Conservation (phyloP, 1,140 invertebrate species). For the Heliconius melpomene region DNA sequence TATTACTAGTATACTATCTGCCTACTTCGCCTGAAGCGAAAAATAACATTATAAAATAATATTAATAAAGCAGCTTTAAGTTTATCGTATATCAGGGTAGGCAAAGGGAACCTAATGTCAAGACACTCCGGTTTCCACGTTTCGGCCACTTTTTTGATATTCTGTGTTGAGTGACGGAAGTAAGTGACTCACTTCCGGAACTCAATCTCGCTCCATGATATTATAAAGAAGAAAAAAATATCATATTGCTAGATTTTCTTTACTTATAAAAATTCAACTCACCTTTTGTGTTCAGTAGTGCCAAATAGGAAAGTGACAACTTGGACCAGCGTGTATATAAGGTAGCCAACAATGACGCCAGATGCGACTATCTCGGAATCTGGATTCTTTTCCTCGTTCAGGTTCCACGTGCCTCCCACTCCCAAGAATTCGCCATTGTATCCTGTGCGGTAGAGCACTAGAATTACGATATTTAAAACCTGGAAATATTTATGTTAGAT, state of each 20-base stretch:
- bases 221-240: too few relatives aligned
- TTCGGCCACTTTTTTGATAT: too few relatives aligned
- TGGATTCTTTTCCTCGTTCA: conserved; percentile 92
- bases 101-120: not conserved
- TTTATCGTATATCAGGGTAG: not conserved
- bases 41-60: too few relatives aligned
- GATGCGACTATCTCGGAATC: conserved; percentile 92
- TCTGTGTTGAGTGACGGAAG: too few relatives aligned
- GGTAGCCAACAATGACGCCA: conserved; percentile 91
- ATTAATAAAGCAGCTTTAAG: too few relatives aligned
- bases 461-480: conserved; percentile 90
- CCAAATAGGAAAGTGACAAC: conserved; percentile 88
- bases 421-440: conserved; percentile 90
- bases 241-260: not conserved
- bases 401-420: conserved; percentile 92
- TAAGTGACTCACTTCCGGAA: too few relatives aligned
- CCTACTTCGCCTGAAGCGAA: too few relatives aligned
- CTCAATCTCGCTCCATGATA: too few relatives aligned
- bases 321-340: conserved; percentile 89
- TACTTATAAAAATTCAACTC: not conserved
- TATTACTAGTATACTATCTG: too few relatives aligned
- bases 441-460: conserved; percentile 91
- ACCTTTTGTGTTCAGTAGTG: conserved; percentile 88
- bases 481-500: conserved; percentile 66
- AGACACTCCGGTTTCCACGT: too few relatives aligned